Evolutionary conservation across 1,140 invertebrate species (phyloP).

Genomic region (Mactra quadrangularis): DNA sequence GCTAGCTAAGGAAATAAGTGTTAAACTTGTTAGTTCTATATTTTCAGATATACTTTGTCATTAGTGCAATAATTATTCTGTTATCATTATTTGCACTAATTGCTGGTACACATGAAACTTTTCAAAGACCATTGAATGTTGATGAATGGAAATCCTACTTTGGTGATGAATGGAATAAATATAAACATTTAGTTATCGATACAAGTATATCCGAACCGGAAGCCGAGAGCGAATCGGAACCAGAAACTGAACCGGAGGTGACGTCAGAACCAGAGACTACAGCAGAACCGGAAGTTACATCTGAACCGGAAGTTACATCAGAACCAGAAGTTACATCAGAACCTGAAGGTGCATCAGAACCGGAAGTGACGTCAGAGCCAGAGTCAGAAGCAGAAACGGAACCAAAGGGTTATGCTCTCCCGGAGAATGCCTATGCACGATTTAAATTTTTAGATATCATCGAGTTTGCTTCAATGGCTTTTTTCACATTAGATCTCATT

Average conservation of each 20-base stretch:
- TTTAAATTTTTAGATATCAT: slow-evolving; percentile 32
- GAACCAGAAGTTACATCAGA: neutral
- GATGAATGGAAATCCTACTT: slow-evolving; percentile 47
- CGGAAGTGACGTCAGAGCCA: slow-evolving; percentile 1
- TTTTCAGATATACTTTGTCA: slow-evolving; percentile 43
- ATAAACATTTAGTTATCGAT: slow-evolving; percentile 26
- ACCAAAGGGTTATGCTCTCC: slow-evolving; percentile 59
- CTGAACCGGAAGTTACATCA: neutral
- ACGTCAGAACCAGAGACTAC: neutral
- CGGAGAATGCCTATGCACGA: slow-evolving; percentile 33
- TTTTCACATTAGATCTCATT: slow-evolving; percentile 28
- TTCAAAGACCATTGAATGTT: slow-evolving; percentile 28
- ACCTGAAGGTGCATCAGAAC: neutral
- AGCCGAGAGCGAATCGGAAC: neutral
- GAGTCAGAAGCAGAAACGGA: slow-evolving; percentile 62
- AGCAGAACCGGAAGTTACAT: neutral
- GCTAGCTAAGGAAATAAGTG: too few relatives aligned
- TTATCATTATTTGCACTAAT: slow-evolving; percentile 41
- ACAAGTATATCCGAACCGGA: neutral
- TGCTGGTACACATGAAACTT: slow-evolving; percentile 36
- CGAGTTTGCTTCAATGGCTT: slow-evolving; percentile 38
- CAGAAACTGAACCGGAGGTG: slow-evolving; percentile 21
- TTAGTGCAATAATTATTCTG: neutral
- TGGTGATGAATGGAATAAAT: slow-evolving; percentile 30
- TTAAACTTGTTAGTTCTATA: too few relatives aligned